Conservation (phyloP, 1,140 invertebrate genomes). For the Wiebesia pumilae region DNA sequence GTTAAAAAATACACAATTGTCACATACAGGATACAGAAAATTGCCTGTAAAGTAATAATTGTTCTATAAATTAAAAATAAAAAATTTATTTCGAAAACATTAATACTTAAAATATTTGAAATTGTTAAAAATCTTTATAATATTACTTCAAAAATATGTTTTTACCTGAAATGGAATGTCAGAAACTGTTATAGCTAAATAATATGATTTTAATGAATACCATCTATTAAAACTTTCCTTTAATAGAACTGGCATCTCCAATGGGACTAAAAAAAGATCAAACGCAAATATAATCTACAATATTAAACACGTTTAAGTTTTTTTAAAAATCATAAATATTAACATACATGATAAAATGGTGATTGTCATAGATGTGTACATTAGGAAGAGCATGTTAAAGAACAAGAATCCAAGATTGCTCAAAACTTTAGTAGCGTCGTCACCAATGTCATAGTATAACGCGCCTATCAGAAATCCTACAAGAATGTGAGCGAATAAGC, state of each 20-base stretch:
- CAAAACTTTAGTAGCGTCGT: slow-evolving; percentile 94
- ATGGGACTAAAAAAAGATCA: slow-evolving; percentile 82
- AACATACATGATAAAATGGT: slow-evolving; percentile 94
- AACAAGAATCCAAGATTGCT: slow-evolving; percentile 97
- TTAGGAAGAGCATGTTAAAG: slow-evolving; percentile 98
- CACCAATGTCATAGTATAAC: slow-evolving; percentile 94
- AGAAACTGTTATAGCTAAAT: slow-evolving; percentile 95
- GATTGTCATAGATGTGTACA: slow-evolving; percentile 99
- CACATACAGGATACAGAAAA: slow-evolving; percentile 94
- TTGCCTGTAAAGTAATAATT: slow-evolving; percentile 78
- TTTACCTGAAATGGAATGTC: slow-evolving; percentile 96
- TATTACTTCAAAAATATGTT: too few species aligned
- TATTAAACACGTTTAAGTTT: background rate
- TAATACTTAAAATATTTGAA: background rate
- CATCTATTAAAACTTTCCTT: slow-evolving; percentile 98
- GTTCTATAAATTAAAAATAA: background rate
- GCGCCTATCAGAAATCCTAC: slow-evolving; percentile 95
- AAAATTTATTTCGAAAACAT: slow-evolving; percentile 6
- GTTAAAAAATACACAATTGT: slow-evolving; percentile 97
- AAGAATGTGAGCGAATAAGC: slow-evolving; percentile 92
- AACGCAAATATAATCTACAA: too few species aligned
- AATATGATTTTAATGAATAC: slow-evolving; percentile 97
- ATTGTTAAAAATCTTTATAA: too few species aligned
- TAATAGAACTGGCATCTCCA: slow-evolving; percentile 95
- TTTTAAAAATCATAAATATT: background rate